Conservation (phyloP, 2,113 vertebrate species). For the Maccullochella peelii region DNA sequence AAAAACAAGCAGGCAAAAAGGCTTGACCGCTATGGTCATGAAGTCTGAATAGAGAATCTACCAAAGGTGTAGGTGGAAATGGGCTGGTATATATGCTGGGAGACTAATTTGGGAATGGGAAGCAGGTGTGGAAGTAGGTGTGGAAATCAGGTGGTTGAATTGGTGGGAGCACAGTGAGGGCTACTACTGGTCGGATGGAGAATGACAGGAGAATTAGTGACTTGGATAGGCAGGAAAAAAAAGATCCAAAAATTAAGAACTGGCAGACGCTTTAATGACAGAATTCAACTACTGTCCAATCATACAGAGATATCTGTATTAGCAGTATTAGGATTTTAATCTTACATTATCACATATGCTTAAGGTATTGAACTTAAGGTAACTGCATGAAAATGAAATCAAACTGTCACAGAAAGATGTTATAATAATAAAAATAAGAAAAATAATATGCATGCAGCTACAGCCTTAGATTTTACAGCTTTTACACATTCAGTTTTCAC, state of each 20-base stretch:
- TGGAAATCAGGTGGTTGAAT: background rate
- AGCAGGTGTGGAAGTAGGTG: background rate
- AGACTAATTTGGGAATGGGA: background rate
- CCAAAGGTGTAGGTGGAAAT: background rate
- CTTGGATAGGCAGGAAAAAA: background rate
- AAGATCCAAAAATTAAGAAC: background rate
- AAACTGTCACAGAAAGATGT: background rate
- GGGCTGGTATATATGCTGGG: no score
- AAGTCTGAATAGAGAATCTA: background rate
- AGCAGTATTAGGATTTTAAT: background rate
- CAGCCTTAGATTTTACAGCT: background rate
- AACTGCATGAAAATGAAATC: background rate
- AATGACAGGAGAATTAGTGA: no score
- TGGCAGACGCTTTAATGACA: background rate
- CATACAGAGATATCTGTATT: no score
- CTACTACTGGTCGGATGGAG: no score
- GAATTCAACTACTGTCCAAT: background rate
- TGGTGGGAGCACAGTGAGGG: background rate
- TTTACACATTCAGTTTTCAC: background rate
- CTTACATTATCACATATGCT: background rate
- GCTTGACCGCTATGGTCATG: background rate
- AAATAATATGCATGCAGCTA: background rate
- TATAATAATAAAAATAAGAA: slow-evolving; percentile 4
- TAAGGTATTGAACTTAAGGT: background rate
- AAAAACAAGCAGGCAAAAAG: background rate